Base-by-base conservation (phyloP, 2,113 vertebrate species). In the Scortum barcoo region DNA sequence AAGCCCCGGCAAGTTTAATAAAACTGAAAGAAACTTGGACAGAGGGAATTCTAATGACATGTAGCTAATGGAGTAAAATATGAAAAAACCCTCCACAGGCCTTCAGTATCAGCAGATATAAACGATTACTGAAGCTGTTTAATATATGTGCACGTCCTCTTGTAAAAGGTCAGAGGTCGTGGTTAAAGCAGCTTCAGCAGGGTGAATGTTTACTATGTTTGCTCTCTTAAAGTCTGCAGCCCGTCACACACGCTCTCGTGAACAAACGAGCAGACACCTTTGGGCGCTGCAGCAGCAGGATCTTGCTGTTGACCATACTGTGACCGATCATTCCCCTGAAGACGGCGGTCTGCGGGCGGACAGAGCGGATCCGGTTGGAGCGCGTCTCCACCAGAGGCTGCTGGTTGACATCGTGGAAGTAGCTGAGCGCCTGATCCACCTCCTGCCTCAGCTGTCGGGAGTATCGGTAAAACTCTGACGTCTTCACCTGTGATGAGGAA, bases 271-370 rank as follows among this genome's bases (percentile, higher is more conserved):
- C 42, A 3, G 68, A 22, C 51, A 94, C 96, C 92, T 98, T 97
- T 9, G 98, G 98, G 76, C 97, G 97, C 95, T 99, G 98, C 89
- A 99, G 93, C 57, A 99, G 96, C 74, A 99, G 96, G 89, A 99
- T 99, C 95, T 99, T 99, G 93, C 97, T 99, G 94, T 99, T 99
- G 87, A 99, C 98, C 98, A 99, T 99, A 91, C 98, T 99, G 95
- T 99, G 98, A 84, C 98, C 98, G 87, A 99, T 99, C 98, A 99
- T 99, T 68, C 98, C 98, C 87, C 98, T 95, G 94, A 99, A 99
- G 63, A 99, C 98, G 78, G 98, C 97, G 36, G 98, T 99, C 94
- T 99, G 98, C 12, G 97, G 97, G 82, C 98, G 97, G 77, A 97
- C 96, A 46, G 98, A 99, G 91, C 98, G 97, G 86, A 99, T 99